Percentiles rank a stretch among this genome's conserved stretches.
These are phyloP conservation scores for Ernsta delagoae DNA, from an alignment of 2,888 invertebrate genomes.

Conservation along the genomic window DNA sequence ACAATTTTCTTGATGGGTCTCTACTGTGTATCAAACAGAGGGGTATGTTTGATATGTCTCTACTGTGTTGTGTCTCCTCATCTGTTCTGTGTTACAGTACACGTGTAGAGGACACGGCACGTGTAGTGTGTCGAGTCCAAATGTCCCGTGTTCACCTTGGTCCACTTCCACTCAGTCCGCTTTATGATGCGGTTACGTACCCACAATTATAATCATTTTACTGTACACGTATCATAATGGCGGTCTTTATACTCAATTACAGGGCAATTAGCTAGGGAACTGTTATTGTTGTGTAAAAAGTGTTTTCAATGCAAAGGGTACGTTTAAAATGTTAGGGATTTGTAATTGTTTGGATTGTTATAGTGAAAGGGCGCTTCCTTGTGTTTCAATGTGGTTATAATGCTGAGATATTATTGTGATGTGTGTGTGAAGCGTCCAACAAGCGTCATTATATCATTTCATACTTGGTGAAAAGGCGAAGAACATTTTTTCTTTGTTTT, in stretches of 20 bases:
- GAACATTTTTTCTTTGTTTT: too few relatives aligned
- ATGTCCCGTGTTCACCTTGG: conserved; percentile 41
- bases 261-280: neutral
- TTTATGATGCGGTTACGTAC: conserved; percentile 2
- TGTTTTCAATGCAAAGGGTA: neutral
- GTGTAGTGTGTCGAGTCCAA: conserved; percentile 41
- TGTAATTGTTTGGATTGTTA: neutral
- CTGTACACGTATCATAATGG: neutral
- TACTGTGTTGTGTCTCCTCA: too few relatives aligned
- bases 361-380: neutral
- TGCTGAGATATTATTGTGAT: too few relatives aligned
- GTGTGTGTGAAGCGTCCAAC: too few relatives aligned
- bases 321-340: neutral
- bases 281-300: neutral
- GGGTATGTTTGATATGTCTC: too few relatives aligned
- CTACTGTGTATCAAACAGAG: too few relatives aligned
- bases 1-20: too few relatives aligned
- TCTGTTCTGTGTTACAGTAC: too few relatives aligned
- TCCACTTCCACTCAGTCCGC: conserved; percentile 21
- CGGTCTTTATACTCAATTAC: neutral
- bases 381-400: neutral
- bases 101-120: neutral
- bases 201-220: conserved; percentile 9
- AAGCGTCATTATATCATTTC: neutral
- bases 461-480: too few relatives aligned